Conservation (phyloP, 2,113 vertebrate species). For the Nyctereutes procyonoides region DNA sequence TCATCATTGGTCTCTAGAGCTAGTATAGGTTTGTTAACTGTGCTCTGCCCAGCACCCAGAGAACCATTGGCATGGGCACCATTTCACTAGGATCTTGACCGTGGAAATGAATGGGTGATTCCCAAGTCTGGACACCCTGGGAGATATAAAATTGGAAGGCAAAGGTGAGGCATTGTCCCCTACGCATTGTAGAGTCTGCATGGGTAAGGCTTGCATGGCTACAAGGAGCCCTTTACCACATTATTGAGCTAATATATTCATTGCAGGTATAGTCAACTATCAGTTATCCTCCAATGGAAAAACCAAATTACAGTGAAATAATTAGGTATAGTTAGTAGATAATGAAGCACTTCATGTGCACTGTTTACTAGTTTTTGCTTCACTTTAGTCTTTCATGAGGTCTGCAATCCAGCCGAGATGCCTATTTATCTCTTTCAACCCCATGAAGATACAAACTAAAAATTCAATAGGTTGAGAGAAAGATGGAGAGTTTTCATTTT, state of each 20-base stretch:
- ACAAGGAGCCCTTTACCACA: background rate
- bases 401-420: background rate
- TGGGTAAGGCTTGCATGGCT: background rate
- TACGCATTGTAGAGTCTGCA: background rate
- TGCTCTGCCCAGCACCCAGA: background rate
- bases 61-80: background rate
- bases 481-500: background rate
- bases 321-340: background rate
- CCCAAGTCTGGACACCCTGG: background rate
- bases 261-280: background rate
- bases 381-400: background rate
- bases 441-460: background rate
- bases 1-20: background rate
- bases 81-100: background rate
- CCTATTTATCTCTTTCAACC: conserved; percentile 16
- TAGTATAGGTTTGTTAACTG: background rate
- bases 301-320: background rate
- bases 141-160: background rate
- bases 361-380: background rate
- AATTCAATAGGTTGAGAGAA: conserved; percentile 14
- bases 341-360: background rate
- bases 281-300: background rate
- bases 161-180: background rate
- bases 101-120: background rate
- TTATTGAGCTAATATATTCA: background rate